phyloP scores from a whole-genome alignment of 2,797 vertebrate genomes.

The Sebastes nivosus region DNA sequence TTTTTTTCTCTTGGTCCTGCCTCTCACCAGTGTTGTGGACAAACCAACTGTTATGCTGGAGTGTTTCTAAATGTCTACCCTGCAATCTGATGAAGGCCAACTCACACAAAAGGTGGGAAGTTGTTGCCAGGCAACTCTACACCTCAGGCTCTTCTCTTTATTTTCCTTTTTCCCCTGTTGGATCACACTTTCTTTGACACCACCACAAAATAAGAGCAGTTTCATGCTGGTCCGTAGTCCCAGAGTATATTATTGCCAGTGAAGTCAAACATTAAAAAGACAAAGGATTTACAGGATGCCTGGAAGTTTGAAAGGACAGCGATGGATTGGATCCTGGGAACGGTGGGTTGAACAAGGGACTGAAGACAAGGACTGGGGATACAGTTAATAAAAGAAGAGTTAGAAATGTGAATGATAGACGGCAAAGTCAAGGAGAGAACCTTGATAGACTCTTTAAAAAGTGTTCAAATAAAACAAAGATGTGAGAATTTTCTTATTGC shows the following conservation, averaged over 20 bases:
- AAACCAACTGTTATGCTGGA: constrained; percentile 40
- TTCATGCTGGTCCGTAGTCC: constrained; percentile 28
- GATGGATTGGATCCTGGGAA: background rate
- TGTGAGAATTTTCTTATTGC: background rate
- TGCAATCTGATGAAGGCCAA: constrained; percentile 59
- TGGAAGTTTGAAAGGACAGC: constrained; percentile 1
- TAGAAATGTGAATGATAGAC: background rate
- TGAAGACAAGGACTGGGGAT: background rate
- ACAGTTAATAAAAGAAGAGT: background rate
- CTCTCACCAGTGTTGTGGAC: background rate
- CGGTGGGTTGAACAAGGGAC: constrained; percentile 8
- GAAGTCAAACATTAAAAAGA: constrained; percentile 24
- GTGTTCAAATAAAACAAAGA: background rate
- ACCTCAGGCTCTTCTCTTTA: constrained; percentile 58
- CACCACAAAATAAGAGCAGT: constrained; percentile 37
- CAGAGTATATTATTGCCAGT: constrained; percentile 21
- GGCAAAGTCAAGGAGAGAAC: background rate
- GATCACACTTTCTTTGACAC: constrained; percentile 51
- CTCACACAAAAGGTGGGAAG: constrained; percentile 53
- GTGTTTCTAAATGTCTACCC: constrained; percentile 41
- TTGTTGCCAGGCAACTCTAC: constrained; percentile 74
- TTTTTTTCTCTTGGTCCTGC: background rate
- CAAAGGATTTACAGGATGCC: constrained; percentile 6
- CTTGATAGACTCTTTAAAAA: background rate
- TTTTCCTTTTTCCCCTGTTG: constrained; percentile 24